Evolutionary conservation across 2,797 vertebrate genomes (phyloP).

Genomic region (Phalanger gymnotis): DNA sequence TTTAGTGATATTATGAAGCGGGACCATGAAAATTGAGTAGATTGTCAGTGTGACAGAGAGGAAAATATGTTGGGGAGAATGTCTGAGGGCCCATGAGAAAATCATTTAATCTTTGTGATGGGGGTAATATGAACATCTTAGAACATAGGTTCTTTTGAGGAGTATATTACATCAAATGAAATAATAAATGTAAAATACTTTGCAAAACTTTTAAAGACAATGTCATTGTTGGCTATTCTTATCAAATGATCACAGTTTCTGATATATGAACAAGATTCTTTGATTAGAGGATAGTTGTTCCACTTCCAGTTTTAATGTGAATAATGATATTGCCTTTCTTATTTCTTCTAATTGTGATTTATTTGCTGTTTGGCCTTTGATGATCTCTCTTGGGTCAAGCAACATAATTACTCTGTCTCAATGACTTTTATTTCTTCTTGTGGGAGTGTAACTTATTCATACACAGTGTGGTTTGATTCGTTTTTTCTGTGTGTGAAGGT

Average conservation of each 20-base stretch:
- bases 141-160: not conserved
- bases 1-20: not conserved
- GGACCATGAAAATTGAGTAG: not conserved
- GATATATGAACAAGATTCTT: conserved; percentile 1
- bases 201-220: not conserved
- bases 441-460: not conserved
- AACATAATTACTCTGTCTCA: conserved; percentile 11
- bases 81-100: not conserved
- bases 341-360: conserved; percentile 34
- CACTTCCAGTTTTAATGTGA: not conserved
- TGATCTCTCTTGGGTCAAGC: conserved; percentile 6
- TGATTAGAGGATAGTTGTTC: not conserved
- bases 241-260: not conserved
- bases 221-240: not conserved
- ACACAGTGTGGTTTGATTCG: conserved; percentile 31
- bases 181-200: not conserved
- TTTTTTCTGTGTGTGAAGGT: conserved; percentile 52
- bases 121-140: not conserved
- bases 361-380: not conserved
- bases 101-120: not conserved
- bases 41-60: not conserved
- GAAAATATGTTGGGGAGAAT: not conserved
- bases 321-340: not conserved
- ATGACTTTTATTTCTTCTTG: conserved; percentile 41
- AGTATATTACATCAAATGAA: not conserved